These are phyloP conservation scores for Chelidonichthys spinosus DNA, from an alignment of 2,797 vertebrate species.

Conservation along the genomic window DNA sequence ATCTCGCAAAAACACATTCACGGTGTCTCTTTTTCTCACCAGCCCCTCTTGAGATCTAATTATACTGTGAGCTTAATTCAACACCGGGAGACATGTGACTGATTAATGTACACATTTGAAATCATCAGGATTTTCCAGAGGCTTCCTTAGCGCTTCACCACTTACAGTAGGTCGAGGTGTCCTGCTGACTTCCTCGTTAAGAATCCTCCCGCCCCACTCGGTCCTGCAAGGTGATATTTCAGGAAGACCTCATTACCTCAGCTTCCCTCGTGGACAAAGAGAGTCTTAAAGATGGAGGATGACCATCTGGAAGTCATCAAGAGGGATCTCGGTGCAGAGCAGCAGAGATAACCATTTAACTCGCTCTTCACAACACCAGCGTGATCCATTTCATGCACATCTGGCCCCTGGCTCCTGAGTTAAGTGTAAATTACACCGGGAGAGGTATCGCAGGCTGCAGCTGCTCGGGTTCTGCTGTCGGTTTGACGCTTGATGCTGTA, in stretches of 20 bases:
- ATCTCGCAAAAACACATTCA: slow-evolving; percentile 45
- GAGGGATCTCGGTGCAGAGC: slow-evolving; percentile 58
- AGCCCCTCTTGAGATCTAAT: slow-evolving; percentile 58
- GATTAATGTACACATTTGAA: slow-evolving; percentile 40
- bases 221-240: slow-evolving; percentile 64
- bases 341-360: slow-evolving; percentile 64
- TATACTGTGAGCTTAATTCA: slow-evolving; percentile 50
- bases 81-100: slow-evolving; percentile 32
- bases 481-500: not conserved
- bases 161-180: slow-evolving; percentile 16
- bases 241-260: slow-evolving; percentile 75
- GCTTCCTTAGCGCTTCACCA: not conserved
- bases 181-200: slow-evolving; percentile 7
- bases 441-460: slow-evolving; percentile 11
- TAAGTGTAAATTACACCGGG: slow-evolving; percentile 43
- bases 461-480: slow-evolving; percentile 19
- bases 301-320: slow-evolving; percentile 80
- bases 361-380: slow-evolving; percentile 52
- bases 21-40: slow-evolving; percentile 21
- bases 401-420: slow-evolving; percentile 55
- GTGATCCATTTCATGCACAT: slow-evolving; percentile 70
- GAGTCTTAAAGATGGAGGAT: slow-evolving; percentile 69
- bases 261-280: slow-evolving; percentile 69
- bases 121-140: not conserved
- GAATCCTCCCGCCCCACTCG: not conserved